A percentile compares a stretch with the other conserved stretches of the same genome.
Evolutionary conservation across 2,113 vertebrate genomes (phyloP).

Genomic region (Setophaga coronata): DNA sequence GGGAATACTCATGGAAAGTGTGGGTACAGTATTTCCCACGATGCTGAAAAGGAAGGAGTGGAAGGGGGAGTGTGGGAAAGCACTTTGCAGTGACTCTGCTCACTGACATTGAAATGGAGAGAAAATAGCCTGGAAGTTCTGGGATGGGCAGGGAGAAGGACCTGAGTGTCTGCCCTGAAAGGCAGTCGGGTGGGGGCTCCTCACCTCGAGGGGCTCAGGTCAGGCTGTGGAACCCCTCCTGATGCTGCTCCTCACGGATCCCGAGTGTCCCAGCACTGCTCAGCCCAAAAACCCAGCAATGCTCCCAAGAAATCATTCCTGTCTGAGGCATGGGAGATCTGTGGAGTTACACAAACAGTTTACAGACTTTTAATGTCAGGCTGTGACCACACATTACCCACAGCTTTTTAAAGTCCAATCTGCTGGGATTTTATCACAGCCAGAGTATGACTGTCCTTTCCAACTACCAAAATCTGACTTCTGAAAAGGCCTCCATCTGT

Average conservation of each 20-base stretch:
- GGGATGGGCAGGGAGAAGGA: background rate
- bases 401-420: background rate
- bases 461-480: slow-evolving; percentile 8
- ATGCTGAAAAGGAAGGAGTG: background rate
- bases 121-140: background rate
- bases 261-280: background rate
- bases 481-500: background rate
- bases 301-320: background rate
- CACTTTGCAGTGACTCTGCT: background rate
- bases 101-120: background rate
- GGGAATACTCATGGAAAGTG: background rate
- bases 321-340: background rate
- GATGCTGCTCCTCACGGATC: background rate
- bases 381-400: background rate
- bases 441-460: background rate
- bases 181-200: background rate
- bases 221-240: background rate
- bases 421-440: background rate
- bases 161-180: background rate
- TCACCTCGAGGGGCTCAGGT: background rate
- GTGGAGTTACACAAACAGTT: background rate
- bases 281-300: background rate
- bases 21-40: background rate
- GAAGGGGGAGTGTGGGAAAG: background rate
- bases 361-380: background rate